Conservation (phyloP, 1,140 invertebrate genomes). For the Pogonus chalceus region DNA sequence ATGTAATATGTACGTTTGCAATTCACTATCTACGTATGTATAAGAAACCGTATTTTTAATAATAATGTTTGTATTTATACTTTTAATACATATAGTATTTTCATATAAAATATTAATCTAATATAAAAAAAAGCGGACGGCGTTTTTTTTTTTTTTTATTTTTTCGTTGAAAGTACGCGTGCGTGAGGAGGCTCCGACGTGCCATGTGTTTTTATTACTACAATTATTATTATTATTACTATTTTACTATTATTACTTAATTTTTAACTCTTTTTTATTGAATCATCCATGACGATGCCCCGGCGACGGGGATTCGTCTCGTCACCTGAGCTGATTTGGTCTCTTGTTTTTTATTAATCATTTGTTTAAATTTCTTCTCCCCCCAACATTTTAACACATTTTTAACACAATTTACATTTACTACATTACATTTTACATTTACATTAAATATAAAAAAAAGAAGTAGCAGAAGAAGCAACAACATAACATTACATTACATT, state of each 20-base stretch:
- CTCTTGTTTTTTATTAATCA: slow-evolving; percentile 16
- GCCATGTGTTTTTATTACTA: slow-evolving; percentile 42
- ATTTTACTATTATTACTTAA: slow-evolving; percentile 14
- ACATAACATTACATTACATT: too few relatives aligned
- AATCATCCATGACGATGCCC: slow-evolving; percentile 35
- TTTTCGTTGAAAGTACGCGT: slow-evolving; percentile 32
- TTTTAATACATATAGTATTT: too few relatives aligned
- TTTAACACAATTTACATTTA: background rate
- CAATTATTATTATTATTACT: slow-evolving; percentile 35
- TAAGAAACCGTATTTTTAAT: too few relatives aligned
- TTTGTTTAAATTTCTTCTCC: slow-evolving; percentile 10
- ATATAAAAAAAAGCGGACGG: background rate
- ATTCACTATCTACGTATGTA: too few relatives aligned
- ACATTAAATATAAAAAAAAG: background rate
- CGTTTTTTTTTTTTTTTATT: slow-evolving; percentile 18
- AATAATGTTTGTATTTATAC: too few relatives aligned
- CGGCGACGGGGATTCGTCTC: slow-evolving; percentile 26
- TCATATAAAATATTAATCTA: too few relatives aligned
- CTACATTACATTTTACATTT: background rate
- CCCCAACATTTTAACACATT: background rate
- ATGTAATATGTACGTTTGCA: too few relatives aligned
- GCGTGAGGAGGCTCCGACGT: slow-evolving; percentile 35
- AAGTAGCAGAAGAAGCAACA: too few relatives aligned
- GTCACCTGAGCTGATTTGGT: slow-evolving; percentile 20
- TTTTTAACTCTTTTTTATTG: slow-evolving; percentile 43